These are phyloP conservation scores for Limonius californicus DNA, from an alignment of 1,140 invertebrate species.

Conservation along the genomic window DNA sequence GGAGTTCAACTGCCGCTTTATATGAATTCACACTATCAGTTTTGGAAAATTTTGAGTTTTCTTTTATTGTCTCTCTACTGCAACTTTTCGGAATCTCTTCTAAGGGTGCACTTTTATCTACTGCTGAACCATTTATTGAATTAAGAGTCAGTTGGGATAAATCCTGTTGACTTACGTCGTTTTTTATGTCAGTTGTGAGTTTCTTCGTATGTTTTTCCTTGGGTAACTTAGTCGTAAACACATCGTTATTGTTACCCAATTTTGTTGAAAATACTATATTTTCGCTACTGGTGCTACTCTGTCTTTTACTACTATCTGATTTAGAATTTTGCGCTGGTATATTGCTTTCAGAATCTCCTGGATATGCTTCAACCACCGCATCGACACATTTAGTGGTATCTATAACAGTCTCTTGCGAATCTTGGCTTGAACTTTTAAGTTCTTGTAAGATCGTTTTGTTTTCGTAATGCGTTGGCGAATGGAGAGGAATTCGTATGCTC, in stretches of 20 bases:
- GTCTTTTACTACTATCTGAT: conserved; percentile 21
- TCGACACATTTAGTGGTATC: conserved; percentile 39
- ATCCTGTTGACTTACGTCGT: not conserved
- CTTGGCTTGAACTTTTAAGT: conserved; percentile 40
- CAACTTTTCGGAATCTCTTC: not conserved
- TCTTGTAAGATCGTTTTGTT: conserved; percentile 40
- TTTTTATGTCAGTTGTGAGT: not conserved
- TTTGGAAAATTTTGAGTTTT: not conserved
- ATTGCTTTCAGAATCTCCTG: not conserved
- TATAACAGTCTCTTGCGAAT: conserved; percentile 43
- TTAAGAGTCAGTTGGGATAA: not conserved
- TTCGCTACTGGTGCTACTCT: conserved; percentile 44
- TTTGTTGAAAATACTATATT: conserved; percentile 44
- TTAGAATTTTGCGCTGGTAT: not conserved
- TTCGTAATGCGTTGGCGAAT: conserved; percentile 62
- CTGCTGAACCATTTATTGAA: not conserved
- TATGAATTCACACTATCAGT: not conserved
- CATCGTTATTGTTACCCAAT: conserved; percentile 38
- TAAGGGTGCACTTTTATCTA: not conserved
- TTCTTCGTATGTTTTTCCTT: conserved; percentile 29
- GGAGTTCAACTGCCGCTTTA: not conserved
- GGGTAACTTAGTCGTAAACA: conserved; percentile 43
- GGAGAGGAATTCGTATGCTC: conserved; percentile 61
- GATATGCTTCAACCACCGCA: not conserved
- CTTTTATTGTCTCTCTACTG: not conserved